phyloP scores from a whole-genome alignment of 2,113 vertebrate species.

The Otis tarda region DNA sequence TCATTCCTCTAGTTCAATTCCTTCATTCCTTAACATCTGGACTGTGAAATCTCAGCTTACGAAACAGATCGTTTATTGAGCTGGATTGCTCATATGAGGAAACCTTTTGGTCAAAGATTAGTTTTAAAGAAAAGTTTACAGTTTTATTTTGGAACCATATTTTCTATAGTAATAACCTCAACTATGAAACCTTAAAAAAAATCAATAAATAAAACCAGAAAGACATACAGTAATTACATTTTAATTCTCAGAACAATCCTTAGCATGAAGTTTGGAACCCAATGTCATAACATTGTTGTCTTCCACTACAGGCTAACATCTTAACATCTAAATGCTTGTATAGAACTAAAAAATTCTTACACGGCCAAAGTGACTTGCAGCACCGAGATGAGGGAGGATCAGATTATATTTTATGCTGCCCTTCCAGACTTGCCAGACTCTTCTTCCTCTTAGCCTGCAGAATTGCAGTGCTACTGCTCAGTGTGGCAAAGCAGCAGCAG shows the following conservation, averaged over 20 bases:
- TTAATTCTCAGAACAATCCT: not conserved
- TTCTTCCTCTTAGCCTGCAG: not conserved
- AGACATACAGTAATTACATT: not conserved
- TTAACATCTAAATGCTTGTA: not conserved
- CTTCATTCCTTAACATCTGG: not conserved
- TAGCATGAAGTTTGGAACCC: not conserved
- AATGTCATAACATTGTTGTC: not conserved
- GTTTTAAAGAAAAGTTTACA: not conserved
- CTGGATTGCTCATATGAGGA: not conserved
- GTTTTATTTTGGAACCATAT: not conserved
- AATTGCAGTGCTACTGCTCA: not conserved
- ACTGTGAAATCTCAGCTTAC: not conserved
- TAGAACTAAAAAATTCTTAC: not conserved
- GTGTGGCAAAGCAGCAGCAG: not conserved
- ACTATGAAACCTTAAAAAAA: not conserved
- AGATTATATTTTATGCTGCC: not conserved
- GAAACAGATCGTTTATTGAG: not conserved
- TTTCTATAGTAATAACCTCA: not conserved
- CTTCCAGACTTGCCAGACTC: not conserved
- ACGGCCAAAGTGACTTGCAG: not conserved
- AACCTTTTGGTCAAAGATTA: not conserved
- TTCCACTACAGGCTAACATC: not conserved
- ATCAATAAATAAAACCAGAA: not conserved
- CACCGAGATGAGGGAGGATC: not conserved
- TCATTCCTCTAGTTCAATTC: not conserved